Conservation (phyloP, 2,113 vertebrate genomes). For the Siphamia tubifer region DNA sequence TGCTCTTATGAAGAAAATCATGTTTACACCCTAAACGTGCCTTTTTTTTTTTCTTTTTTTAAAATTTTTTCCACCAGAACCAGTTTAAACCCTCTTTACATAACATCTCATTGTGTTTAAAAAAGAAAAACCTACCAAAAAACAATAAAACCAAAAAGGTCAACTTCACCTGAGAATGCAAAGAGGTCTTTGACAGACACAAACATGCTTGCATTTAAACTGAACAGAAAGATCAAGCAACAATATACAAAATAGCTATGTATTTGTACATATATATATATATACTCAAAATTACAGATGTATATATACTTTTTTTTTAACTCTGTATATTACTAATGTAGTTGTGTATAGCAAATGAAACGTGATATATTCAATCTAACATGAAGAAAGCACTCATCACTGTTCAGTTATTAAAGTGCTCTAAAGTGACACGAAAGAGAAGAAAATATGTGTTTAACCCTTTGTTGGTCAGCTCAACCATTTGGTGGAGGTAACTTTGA, state of each 20-base stretch:
- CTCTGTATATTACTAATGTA: constrained; percentile 63
- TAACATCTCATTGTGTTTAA: not conserved
- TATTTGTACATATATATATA: constrained; percentile 75
- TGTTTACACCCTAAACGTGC: too few relatives aligned
- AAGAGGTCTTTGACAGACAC: constrained; percentile 69
- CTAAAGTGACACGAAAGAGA: constrained; percentile 54
- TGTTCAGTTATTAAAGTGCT: constrained; percentile 77
- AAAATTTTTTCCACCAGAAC: not conserved
- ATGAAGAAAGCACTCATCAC: constrained; percentile 60
- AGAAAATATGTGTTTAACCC: constrained; percentile 14
- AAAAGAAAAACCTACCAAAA: not conserved
- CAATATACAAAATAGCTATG: constrained; percentile 80
- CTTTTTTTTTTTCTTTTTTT: too few relatives aligned
- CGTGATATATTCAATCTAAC: constrained; percentile 41
- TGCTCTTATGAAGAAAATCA: too few relatives aligned
- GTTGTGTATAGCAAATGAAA: constrained; percentile 61
- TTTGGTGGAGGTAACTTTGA: too few relatives aligned
- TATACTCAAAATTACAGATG: constrained; percentile 73
- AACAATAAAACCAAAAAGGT: constrained; percentile 6
- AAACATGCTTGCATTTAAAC: constrained; percentile 68
- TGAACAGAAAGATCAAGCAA: constrained; percentile 67
- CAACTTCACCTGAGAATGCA: constrained; percentile 76
- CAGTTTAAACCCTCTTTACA: constrained; percentile 26
- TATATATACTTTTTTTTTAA: constrained; percentile 62
- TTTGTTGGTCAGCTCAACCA: too few relatives aligned